Conservation (phyloP, 2,797 vertebrate species). For the Nyctibius grandis region DNA sequence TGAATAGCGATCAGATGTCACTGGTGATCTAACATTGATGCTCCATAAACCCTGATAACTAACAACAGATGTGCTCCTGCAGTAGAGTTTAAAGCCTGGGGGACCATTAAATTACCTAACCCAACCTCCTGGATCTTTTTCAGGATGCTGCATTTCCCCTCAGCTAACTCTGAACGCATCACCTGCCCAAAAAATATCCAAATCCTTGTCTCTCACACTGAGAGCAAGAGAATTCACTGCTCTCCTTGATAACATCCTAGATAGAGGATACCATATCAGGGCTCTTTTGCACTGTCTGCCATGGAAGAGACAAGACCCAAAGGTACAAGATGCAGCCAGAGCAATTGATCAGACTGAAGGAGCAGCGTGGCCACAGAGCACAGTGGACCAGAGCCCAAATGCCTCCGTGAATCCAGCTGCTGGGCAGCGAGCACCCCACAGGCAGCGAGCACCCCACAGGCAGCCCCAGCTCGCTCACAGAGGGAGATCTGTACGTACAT, state of each 20-base stretch:
- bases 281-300: neutral
- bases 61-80: neutral
- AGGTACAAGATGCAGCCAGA: neutral
- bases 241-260: neutral
- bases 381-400: neutral
- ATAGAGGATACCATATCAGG: neutral
- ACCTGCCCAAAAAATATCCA: neutral
- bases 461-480: fast-evolving
- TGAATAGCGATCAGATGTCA: neutral
- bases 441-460: fast-evolving
- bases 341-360: neutral
- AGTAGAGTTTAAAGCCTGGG: neutral
- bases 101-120: neutral
- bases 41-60: neutral
- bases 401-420: fast-evolving
- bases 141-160: neutral
- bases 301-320: neutral
- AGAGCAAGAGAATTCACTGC: neutral
- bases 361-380: neutral
- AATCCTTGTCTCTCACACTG: neutral
- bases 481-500: fast-evolving
- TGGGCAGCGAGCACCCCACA: fast-evolving
- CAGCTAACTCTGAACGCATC: neutral
- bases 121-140: neutral
- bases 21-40: neutral